These are phyloP conservation scores for Coelopa pilipes DNA, from an alignment of 2,888 invertebrate genomes.

Conservation along the genomic window DNA sequence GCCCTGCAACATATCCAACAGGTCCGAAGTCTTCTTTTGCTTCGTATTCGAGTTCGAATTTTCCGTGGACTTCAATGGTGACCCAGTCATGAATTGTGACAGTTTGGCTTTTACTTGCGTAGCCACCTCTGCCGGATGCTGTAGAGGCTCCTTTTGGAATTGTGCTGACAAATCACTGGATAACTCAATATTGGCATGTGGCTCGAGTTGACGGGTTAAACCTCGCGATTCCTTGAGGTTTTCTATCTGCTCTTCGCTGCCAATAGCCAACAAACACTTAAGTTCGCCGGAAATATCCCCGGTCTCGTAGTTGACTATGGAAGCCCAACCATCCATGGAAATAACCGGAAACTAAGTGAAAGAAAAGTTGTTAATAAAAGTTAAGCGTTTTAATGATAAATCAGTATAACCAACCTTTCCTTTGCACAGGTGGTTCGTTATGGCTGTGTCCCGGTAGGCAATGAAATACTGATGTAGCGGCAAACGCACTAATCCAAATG, in stretches of 20 bases:
- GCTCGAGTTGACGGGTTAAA: constrained; percentile 40
- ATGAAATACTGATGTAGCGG: constrained; percentile 73
- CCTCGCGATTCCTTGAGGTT: constrained; percentile 68
- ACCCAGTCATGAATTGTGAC: constrained; percentile 26
- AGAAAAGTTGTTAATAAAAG: not conserved
- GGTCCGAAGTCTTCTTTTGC: constrained; percentile 52
- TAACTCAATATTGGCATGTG: not conserved
- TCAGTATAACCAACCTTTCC: constrained; percentile 66
- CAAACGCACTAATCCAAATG: constrained; percentile 70
- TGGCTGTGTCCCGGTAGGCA: constrained; percentile 70
- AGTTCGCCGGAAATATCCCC: constrained; percentile 69
- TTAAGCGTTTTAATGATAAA: not conserved
- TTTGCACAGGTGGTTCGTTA: constrained; percentile 69
- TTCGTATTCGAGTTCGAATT: constrained; percentile 20
- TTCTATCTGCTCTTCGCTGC: constrained; percentile 72
- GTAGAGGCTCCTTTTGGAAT: constrained; percentile 9
- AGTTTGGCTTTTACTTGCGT: constrained; percentile 22
- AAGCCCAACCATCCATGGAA: constrained; percentile 72
- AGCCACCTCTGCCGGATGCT: constrained; percentile 19
- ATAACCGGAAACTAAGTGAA: constrained; percentile 70
- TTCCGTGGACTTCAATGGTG: not conserved
- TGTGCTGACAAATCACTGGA: not conserved
- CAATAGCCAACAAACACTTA: constrained; percentile 71
- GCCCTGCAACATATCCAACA: constrained; percentile 57
- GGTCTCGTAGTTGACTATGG: constrained; percentile 67